phyloP scores from a whole-genome alignment of 2,888 invertebrate species.

The Lamellibrachia satsuma region DNA sequence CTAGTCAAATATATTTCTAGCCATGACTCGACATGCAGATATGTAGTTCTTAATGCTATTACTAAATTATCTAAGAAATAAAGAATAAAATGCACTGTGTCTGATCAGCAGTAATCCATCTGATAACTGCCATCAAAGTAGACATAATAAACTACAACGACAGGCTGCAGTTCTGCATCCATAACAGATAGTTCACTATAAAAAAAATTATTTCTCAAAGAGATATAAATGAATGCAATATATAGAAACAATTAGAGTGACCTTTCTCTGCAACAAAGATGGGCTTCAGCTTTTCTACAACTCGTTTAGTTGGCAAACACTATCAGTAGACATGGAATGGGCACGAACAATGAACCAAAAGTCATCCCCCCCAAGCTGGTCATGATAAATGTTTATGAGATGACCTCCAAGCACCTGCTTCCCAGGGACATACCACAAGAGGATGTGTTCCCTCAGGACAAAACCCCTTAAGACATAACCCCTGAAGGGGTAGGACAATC shows the following conservation, averaged over 20 bases:
- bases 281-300: neutral
- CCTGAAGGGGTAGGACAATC: no score
- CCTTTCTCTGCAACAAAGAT: neutral
- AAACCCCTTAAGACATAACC: no score
- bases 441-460: no score
- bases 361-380: neutral
- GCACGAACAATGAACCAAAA: neutral
- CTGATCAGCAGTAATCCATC: neutral
- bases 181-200: neutral
- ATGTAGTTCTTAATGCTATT: neutral
- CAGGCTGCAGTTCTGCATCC: neutral
- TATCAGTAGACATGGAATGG: neutral
- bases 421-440: no score
- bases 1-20: neutral
- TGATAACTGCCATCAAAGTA: neutral
- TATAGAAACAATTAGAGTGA: neutral
- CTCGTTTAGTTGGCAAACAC: neutral
- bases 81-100: neutral
- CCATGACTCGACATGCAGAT: neutral
- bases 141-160: neutral
- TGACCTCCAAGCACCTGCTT: neutral
- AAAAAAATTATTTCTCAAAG: neutral
- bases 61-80: neutral
- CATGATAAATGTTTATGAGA: neutral
- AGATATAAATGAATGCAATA: neutral